Evolutionary conservation across 2,888 invertebrate genomes (phyloP), one percentile per base, ranked within the genome.

Genomic region (Heliothis peltigera): DNA sequence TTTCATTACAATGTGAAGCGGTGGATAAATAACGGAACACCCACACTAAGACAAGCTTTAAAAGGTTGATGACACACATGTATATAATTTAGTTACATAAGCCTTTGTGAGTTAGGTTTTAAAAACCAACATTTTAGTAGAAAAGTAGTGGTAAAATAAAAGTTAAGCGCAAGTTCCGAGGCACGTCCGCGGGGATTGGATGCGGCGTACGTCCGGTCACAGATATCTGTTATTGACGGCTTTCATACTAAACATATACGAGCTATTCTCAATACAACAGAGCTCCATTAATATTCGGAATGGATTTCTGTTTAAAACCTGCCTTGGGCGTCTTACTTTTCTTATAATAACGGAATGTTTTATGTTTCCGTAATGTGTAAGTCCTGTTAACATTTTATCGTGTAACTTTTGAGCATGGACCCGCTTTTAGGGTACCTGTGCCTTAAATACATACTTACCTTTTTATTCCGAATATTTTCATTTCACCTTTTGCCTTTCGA

Each of bases 251-350:
- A 66, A 49, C 42, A 52, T 53, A 69, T 51, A 47, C 56, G 22
- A 71, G 59, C 53, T 54, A 70, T 62, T 54, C 56, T 55, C 49
- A 44, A 42, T 68, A 68, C 42, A 47, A 51, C 59, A 62, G 53
- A 64, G 72, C 55, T 67, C 70, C 74, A 79, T 83, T 81, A 80
- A 80, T 84, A 81, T 82, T 82, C 76, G 68, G 70, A 80, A 81
- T 77, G 76, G 72, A 80, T 81, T 79, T 74, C 48, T 57, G 60
- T 70, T 79, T 77, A 79, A 79, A 80, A 82, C 77, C 76, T 70
- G 75, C 74, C 72, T 63, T 68, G 72, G 59, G 64, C 61, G 64
- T 70, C 70, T 75, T 74, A 67, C 61, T 70, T 68, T 72, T 70
- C 75, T 80, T 74, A 69, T 74, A 75, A 70, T 64, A 70, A 48